These are phyloP conservation scores for Prinia subflava DNA, from an alignment of 2,113 vertebrate species.

Conservation along the genomic window DNA sequence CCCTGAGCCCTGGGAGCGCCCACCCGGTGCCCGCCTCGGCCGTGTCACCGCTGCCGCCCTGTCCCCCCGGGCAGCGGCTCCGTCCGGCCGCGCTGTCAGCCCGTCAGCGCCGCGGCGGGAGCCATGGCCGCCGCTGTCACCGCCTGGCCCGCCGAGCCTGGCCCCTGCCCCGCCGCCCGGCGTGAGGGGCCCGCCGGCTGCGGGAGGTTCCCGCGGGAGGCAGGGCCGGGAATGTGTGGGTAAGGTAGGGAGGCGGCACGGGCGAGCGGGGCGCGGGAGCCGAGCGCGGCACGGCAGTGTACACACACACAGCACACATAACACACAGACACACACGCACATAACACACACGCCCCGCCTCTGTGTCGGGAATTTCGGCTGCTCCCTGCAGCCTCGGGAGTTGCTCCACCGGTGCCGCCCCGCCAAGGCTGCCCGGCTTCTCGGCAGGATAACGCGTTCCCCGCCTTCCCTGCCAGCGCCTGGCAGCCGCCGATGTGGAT, in stretches of 20 bases:
- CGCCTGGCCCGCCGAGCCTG: not conserved
- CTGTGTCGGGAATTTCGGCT: not conserved
- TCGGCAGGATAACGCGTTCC: not conserved
- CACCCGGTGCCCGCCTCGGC: not conserved
- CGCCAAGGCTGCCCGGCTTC: not conserved
- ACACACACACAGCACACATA: not conserved
- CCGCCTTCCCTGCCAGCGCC: not conserved
- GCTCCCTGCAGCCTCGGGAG: not conserved
- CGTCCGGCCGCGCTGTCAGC: not conserved
- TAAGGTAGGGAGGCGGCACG: not conserved
- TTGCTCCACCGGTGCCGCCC: not conserved
- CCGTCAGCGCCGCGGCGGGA: slow-evolving; percentile 13
- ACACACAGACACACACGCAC: not conserved
- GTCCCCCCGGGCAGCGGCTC: not conserved
- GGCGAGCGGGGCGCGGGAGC: not conserved
- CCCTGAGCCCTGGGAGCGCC: not conserved
- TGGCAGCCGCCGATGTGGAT: not conserved
- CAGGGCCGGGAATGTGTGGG: not conserved
- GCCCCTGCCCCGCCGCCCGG: not conserved
- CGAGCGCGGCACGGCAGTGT: slow-evolving; percentile 1
- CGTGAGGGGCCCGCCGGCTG: not conserved
- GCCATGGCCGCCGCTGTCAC: slow-evolving; percentile 56
- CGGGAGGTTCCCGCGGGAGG: not conserved
- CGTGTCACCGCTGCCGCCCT: not conserved
- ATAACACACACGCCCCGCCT: not conserved